phyloP scores from a whole-genome alignment of 2,113 vertebrate genomes.

The Opisthocomus hoazin region DNA sequence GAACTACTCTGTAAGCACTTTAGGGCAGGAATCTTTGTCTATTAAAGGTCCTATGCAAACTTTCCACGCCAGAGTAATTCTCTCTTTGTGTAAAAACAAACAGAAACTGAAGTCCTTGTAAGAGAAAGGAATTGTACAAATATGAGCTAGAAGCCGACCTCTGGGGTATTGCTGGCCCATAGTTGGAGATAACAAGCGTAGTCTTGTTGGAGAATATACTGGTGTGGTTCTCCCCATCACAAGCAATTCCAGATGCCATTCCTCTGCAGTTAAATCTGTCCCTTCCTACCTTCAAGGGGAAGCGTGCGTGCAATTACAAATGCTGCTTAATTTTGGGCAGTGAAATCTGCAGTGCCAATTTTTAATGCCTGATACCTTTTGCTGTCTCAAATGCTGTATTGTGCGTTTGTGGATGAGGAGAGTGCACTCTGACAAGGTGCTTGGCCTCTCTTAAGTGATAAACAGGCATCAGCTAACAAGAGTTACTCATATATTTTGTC shows the following conservation, averaged over 20 bases:
- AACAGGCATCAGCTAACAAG: background rate
- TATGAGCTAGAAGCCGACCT: background rate
- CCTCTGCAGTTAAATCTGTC: background rate
- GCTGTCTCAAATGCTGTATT: background rate
- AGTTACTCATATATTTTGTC: background rate
- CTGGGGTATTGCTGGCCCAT: background rate
- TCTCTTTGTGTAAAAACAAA: conserved; percentile 10
- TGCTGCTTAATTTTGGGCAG: background rate
- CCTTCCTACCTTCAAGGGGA: background rate
- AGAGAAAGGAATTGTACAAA: background rate
- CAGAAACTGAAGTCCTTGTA: background rate
- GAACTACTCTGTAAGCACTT: background rate
- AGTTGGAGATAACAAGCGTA: background rate
- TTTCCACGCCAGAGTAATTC: background rate
- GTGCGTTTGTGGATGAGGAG: background rate
- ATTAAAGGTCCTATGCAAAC: background rate
- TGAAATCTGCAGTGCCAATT: background rate
- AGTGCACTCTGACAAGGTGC: background rate
- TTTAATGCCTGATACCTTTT: background rate
- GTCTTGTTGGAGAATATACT: background rate
- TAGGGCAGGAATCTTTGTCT: background rate
- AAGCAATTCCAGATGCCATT: background rate
- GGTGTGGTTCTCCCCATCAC: background rate
- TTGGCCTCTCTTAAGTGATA: background rate
- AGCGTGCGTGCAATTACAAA: background rate